Percentiles rank a stretch among this genome's conserved stretches.
These are phyloP conservation scores for Tinamus major DNA, from an alignment of 2,797 vertebrate genomes.

Conservation along the genomic window DNA sequence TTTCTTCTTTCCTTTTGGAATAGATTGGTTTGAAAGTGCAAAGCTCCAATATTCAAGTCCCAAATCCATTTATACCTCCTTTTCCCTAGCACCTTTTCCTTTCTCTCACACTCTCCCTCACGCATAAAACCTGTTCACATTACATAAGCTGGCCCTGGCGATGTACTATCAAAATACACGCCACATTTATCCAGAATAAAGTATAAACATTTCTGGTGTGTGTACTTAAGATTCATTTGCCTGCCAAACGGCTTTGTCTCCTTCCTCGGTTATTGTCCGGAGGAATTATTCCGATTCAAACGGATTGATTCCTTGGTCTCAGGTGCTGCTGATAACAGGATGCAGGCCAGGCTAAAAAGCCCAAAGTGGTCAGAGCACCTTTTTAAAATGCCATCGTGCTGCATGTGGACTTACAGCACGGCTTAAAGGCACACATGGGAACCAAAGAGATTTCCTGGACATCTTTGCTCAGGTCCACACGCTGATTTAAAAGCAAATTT, in stretches of 20 bases:
- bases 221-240: constrained; percentile 64
- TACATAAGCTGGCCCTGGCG: constrained; percentile 20
- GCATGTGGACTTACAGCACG: background rate
- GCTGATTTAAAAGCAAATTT: constrained; percentile 11
- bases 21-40: background rate
- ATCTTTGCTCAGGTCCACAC: background rate
- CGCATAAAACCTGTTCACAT: constrained; percentile 7
- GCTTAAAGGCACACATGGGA: background rate
- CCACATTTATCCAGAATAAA: constrained; percentile 59
- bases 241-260: constrained; percentile 61
- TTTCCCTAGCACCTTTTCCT: background rate
- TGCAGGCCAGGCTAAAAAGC: constrained; percentile 51
- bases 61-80: background rate
- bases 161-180: constrained; percentile 46
- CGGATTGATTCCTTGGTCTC: constrained; percentile 26
- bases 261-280: constrained; percentile 52
- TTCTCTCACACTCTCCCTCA: background rate
- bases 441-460: background rate
- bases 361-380: constrained; percentile 50
- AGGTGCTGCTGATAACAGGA: constrained; percentile 54
- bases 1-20: background rate
- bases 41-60: background rate
- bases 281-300: constrained; percentile 46
- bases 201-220: constrained; percentile 62
- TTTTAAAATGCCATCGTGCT: constrained; percentile 5